A percentile compares a stretch with the other conserved stretches of the same genome.
phyloP scores from a whole-genome alignment of 2,888 invertebrate species.

The Aphodius granarius region DNA sequence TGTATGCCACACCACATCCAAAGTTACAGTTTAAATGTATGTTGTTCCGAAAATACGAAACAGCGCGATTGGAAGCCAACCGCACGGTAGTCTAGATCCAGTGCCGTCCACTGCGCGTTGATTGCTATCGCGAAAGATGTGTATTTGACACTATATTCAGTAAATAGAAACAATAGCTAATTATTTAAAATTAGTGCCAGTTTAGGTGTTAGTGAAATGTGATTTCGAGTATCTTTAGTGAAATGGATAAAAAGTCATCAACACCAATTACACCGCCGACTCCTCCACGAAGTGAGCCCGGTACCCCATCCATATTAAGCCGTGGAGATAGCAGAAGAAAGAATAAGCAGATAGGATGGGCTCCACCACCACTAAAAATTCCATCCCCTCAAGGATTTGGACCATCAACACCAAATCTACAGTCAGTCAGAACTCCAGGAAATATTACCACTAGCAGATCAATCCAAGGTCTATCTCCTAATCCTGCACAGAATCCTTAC shows the following conservation, averaged over 20 bases:
- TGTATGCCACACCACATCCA: neutral
- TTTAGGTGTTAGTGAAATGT: neutral
- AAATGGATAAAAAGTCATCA: constrained; percentile 7
- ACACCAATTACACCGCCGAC: constrained; percentile 25
- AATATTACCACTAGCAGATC: constrained; percentile 29
- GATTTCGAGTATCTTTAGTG: neutral
- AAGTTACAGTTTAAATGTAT: neutral
- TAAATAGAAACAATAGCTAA: neutral
- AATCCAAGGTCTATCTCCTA: constrained; percentile 19
- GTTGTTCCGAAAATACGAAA: neutral
- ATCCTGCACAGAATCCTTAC: constrained; percentile 34
- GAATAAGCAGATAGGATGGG: constrained; percentile 31
- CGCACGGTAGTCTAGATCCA: neutral
- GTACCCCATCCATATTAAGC: constrained; percentile 22
- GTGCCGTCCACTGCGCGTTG: neutral
- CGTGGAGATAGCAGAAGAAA: constrained; percentile 19
- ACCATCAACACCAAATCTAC: constrained; percentile 27
- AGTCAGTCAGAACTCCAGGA: constrained; percentile 15
- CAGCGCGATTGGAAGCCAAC: neutral
- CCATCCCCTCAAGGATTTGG: constrained; percentile 39
- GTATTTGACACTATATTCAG: neutral
- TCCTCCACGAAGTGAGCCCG: constrained; percentile 24
- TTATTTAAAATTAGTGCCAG: neutral
- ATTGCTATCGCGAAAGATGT: neutral
- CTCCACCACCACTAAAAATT: constrained; percentile 45